Evolutionary conservation across 2,888 invertebrate species (phyloP), one percentile per base, ranked within the genome.

Genomic region (Erebia ligea): DNA sequence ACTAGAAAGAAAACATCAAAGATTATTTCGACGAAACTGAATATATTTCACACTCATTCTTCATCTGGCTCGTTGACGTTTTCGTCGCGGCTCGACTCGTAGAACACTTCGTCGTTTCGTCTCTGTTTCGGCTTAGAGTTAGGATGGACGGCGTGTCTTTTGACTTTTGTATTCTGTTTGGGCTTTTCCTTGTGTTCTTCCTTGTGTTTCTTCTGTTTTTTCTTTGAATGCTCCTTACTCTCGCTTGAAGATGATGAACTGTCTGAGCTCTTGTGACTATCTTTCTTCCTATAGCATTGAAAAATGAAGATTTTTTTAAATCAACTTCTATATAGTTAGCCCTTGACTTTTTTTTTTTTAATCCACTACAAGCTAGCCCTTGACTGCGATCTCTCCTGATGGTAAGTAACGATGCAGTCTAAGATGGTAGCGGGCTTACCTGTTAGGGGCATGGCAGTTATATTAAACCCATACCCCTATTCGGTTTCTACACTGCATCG

Each of bases 1-100:
- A 3, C 9, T 17, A 17, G 10, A 54, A 54, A 54, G 9, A 42
- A 59, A 59, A 42, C 40, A 59, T 15, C 17, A n/a, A 1, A 11
- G 19, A 8, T 54, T 54, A 19, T 17, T 52, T 64, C 52, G 50
- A 64, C 50, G 42, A 64, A 52, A 13, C 1, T 17, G 25, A 2
- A 34, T 64, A 52, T 64, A 52, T 17, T 54, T 17, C 11, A n/a
- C 25, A 42, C 11, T 65, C 80, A 79, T 77, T 84, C 80, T 19
- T 85, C 84, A 1, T 82, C 85, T 2, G 91, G 91, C 67, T 91
- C 90, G 73, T 91, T 92, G 2, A 92, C 90, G 74, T 88, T 86
- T 1, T 90, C 90, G 21, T 92, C 91, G 42, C 81, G 79, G 76
- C 90, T 92, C n/a, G 92, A 92, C 72, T 90, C 89, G 50, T 91